These are phyloP conservation scores for Acronicta psi DNA, from an alignment of 2,888 invertebrate species.

Conservation along the genomic window DNA sequence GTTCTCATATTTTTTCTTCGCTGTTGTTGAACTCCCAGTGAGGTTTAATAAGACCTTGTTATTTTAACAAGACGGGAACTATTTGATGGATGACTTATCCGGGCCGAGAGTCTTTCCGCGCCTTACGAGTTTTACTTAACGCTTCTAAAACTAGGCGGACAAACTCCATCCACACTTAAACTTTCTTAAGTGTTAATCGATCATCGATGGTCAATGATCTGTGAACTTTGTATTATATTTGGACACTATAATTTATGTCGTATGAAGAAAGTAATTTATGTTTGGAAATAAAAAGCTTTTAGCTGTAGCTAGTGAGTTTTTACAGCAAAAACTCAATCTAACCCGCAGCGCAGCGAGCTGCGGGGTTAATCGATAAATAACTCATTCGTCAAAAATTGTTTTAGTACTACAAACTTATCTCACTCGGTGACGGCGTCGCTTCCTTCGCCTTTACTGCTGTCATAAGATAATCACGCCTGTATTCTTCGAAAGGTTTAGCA, in stretches of 20 bases:
- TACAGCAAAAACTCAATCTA: conserved; percentile 11
- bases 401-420: neutral
- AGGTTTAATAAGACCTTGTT: conserved; percentile 65
- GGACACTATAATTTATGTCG: neutral
- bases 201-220: conserved; percentile 79
- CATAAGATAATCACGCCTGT: too few relatives aligned
- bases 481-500: too few relatives aligned
- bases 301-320: neutral
- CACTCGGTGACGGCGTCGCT: too few relatives aligned
- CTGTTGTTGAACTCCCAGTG: conserved; percentile 43
- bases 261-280: neutral
- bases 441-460: too few relatives aligned
- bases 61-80: conserved; percentile 70
- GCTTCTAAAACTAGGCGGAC: conserved; percentile 71
- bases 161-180: conserved; percentile 78
- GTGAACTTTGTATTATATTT: conserved; percentile 60
- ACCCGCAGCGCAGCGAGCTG: neutral
- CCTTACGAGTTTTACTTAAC: conserved; percentile 78
- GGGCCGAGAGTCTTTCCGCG: conserved; percentile 68
- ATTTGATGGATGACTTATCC: conserved; percentile 82
- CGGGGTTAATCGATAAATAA: conserved; percentile 28
- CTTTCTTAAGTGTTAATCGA: conserved; percentile 79
- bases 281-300: conserved; percentile 9
- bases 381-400: conserved; percentile 36
- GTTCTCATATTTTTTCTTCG: conserved; percentile 38